Percentiles rank a stretch among this genome's conserved stretches.
Conservation (phyloP, 2,113 vertebrate genomes). For the Calypte anna region DNA sequence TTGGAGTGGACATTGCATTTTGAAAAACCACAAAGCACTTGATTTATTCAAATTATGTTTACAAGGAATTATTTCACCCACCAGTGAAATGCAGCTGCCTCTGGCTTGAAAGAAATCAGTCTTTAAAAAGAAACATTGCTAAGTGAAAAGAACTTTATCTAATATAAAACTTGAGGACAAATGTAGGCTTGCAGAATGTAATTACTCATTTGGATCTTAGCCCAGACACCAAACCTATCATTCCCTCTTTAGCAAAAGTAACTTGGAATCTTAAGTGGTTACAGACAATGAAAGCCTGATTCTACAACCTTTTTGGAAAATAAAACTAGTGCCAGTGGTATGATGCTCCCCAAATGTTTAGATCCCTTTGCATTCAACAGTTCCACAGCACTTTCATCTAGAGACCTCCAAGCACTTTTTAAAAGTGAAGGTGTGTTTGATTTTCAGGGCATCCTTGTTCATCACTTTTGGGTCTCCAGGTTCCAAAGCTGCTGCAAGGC, state of each 20-base stretch:
- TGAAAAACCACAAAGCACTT: slow-evolving; percentile 26
- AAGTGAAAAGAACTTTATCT: slow-evolving; percentile 59
- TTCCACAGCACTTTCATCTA: background rate
- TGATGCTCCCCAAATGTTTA: slow-evolving; percentile 9
- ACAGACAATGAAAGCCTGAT: slow-evolving; percentile 37
- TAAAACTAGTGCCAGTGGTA: background rate
- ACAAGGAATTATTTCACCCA: slow-evolving; percentile 30
- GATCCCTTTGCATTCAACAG: background rate
- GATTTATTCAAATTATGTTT: slow-evolving; percentile 55
- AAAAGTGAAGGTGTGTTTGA: background rate
- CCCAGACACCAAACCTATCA: slow-evolving; percentile 54
- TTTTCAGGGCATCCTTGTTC: background rate
- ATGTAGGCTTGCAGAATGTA: slow-evolving; percentile 44
- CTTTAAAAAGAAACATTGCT: slow-evolving; percentile 40
- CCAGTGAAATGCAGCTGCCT: slow-evolving; percentile 29
- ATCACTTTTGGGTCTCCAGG: fast-evolving
- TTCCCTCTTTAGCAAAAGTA: slow-evolving; percentile 50
- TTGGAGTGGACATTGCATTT: slow-evolving; percentile 26
- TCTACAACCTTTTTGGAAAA: slow-evolving; percentile 23
- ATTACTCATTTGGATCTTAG: slow-evolving; percentile 66
- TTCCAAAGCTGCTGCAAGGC: background rate
- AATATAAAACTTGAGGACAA: slow-evolving; percentile 52
- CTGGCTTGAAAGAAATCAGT: background rate
- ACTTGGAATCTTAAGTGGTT: slow-evolving; percentile 41
- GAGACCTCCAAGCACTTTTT: fast-evolving